phyloP scores from a whole-genome alignment of 2,113 vertebrate species.

The Amazona vittata region DNA sequence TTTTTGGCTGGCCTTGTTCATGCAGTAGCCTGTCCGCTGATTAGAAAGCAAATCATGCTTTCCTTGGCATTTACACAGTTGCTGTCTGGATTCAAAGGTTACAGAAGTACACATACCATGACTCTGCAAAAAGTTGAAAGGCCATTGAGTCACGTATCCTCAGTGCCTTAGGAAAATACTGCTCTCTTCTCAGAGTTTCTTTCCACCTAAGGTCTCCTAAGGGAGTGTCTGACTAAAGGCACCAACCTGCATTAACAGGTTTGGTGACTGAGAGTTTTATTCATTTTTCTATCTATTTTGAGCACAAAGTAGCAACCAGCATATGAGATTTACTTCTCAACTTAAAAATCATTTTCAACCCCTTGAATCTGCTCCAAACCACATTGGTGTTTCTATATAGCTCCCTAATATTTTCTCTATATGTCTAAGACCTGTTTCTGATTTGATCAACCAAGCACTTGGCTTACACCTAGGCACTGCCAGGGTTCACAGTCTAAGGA shows the following conservation, averaged over 20 bases:
- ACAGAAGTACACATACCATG: not conserved
- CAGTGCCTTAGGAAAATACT: not conserved
- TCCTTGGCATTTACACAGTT: slow-evolving; percentile 36
- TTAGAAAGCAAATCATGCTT: slow-evolving; percentile 56
- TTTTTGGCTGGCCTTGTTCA: slow-evolving; percentile 21
- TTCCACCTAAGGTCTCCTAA: not conserved
- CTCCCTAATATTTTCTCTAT: not conserved
- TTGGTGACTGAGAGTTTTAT: not conserved
- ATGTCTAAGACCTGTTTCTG: not conserved
- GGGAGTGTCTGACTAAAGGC: not conserved
- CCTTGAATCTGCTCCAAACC: not conserved
- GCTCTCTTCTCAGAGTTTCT: not conserved
- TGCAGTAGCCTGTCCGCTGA: not conserved
- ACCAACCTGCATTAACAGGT: not conserved
- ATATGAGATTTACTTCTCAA: not conserved
- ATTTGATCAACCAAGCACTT: not conserved
- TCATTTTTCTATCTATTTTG: not conserved
- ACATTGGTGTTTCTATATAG: not conserved
- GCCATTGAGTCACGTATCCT: not conserved
- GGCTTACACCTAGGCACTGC: not conserved
- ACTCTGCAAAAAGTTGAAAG: slow-evolving; percentile 23
- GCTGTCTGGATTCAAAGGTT: slow-evolving; percentile 47
- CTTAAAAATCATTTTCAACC: not conserved
- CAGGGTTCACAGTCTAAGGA: not conserved
- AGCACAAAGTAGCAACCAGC: not conserved